Evolutionary conservation across 2,888 invertebrate species (phyloP).

Genomic region (Eudemis profundana): DNA sequence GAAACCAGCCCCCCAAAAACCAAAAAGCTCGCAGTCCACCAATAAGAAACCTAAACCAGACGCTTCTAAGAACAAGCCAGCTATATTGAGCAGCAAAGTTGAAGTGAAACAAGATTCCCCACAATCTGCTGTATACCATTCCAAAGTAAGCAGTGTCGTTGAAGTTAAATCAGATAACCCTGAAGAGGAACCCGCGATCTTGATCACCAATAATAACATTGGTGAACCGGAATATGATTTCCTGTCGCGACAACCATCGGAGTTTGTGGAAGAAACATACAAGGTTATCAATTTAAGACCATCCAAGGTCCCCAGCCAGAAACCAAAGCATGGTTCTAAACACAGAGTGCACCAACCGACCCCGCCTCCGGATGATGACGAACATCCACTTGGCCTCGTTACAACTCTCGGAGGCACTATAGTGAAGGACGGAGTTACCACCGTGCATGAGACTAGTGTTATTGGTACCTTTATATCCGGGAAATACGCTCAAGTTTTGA

Average conservation of each 20-base stretch:
- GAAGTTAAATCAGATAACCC: conserved; percentile 79
- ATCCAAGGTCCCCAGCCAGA: conserved; percentile 82
- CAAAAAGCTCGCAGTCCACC: conserved; percentile 58
- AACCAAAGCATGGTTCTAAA: conserved; percentile 77
- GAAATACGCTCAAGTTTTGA: conserved; percentile 94
- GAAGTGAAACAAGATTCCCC: conserved; percentile 78
- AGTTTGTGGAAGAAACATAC: conserved; percentile 94
- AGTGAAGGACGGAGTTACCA: conserved; percentile 92
- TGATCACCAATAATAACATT: conserved; percentile 89
- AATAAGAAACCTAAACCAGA: conserved; percentile 69
- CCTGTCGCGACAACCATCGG: conserved; percentile 92
- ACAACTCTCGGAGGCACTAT: conserved; percentile 94
- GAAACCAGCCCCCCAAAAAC: conserved; percentile 63
- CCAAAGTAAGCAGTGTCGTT: conserved; percentile 84
- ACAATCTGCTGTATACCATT: conserved; percentile 63
- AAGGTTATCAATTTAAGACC: conserved; percentile 92
- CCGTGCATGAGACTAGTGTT: conserved; percentile 95
- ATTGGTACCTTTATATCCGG: conserved; percentile 94
- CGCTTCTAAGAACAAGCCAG: conserved; percentile 70
- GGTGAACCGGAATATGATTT: conserved; percentile 94
- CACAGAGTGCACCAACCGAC: conserved; percentile 73
- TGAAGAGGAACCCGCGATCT: conserved; percentile 85
- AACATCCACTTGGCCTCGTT: conserved; percentile 92
- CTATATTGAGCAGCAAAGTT: conserved; percentile 77
- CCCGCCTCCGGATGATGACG: conserved; percentile 83